phyloP scores from a whole-genome alignment of 2,113 vertebrate genomes.

The Prolemur simus region DNA sequence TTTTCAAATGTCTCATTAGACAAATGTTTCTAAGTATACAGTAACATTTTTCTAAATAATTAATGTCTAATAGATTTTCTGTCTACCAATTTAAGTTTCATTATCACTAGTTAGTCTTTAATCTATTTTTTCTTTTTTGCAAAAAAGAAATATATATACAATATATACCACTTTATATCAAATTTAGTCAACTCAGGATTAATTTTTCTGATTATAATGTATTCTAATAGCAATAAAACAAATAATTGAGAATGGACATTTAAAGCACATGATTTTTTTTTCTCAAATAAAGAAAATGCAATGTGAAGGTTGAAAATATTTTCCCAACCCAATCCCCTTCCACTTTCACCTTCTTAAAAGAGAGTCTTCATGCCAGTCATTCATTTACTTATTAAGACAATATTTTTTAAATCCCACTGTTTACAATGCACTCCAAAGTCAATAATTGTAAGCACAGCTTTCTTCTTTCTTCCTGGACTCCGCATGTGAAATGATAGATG shows the following conservation, averaged over 20 bases:
- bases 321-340: not conserved
- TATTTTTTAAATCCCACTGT: not conserved
- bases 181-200: not conserved
- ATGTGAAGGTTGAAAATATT: not conserved
- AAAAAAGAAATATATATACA: not conserved
- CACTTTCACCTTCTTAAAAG: not conserved
- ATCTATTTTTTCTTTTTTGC: not conserved
- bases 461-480: not conserved
- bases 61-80: not conserved
- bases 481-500: not conserved
- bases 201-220: not conserved
- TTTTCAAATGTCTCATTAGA: constrained; percentile 56
- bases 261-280: not conserved
- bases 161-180: not conserved
- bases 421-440: not conserved
- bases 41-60: constrained; percentile 29
- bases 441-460: not conserved
- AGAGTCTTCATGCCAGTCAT: not conserved
- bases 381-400: not conserved
- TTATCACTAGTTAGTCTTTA: not conserved
- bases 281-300: not conserved
- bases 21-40: constrained; percentile 14
- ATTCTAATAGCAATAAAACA: not conserved
- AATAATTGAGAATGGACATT: not conserved
- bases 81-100: not conserved